These are phyloP conservation scores for Pseudomyrmex dendroicus DNA, from an alignment of 1,140 invertebrate species.

Conservation along the genomic window DNA sequence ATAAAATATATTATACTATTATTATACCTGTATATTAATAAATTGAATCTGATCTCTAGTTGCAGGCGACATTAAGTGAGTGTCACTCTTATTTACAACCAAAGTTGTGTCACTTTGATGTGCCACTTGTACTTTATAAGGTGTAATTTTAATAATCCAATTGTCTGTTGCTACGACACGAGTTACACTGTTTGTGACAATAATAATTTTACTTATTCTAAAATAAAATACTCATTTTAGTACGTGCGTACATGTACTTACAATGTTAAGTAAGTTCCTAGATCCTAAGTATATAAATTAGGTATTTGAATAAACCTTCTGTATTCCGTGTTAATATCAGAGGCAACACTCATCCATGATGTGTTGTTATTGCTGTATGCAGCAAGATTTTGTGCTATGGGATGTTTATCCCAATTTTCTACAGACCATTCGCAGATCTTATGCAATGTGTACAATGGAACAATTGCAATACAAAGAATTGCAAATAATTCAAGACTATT, in stretches of 20 bases:
- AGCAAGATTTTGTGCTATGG: constrained; percentile 88
- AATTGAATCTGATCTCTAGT: constrained; percentile 90
- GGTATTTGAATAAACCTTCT: constrained; percentile 85
- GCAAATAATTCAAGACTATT: constrained; percentile 81
- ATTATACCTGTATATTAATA: constrained; percentile 89
- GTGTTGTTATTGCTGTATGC: constrained; percentile 87
- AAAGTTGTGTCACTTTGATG: constrained; percentile 92
- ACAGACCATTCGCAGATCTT: constrained; percentile 88
- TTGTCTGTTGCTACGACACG: constrained; percentile 92
- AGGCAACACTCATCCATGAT: constrained; percentile 89
- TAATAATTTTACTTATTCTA: constrained; percentile 91
- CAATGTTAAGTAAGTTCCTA: background rate
- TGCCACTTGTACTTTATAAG: constrained; percentile 90
- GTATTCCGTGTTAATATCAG: constrained; percentile 92
- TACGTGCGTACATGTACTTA: constrained; percentile 11
- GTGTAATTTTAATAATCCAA: constrained; percentile 94
- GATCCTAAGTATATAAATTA: background rate
- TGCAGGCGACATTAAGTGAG: constrained; percentile 88
- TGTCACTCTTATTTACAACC: constrained; percentile 91
- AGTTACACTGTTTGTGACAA: constrained; percentile 89
- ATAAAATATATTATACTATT: background rate
- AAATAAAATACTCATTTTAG: constrained; percentile 70
- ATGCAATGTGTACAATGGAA: constrained; percentile 80
- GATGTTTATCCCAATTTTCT: constrained; percentile 90
- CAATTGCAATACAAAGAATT: constrained; percentile 77